Conservation (phyloP, 2,888 invertebrate genomes). For the Cataglyphis altisquamis region DNA sequence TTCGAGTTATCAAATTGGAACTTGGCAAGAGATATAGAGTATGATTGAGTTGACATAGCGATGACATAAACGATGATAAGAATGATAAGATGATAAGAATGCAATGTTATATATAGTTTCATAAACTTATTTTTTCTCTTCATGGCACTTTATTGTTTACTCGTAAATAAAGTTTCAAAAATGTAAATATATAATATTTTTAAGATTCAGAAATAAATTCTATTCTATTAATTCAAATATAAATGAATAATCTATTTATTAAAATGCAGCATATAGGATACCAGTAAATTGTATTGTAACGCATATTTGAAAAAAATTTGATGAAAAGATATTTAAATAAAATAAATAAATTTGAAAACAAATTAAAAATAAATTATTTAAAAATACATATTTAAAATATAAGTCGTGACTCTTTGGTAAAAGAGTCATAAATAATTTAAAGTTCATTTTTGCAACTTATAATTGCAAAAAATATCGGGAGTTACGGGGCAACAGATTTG, state of each 20-base stretch:
- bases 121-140: background rate
- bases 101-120: background rate
- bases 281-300: background rate
- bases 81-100: background rate
- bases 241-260: background rate
- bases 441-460: background rate
- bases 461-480: background rate
- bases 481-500: background rate
- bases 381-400: background rate
- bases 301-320: background rate
- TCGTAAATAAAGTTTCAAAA: background rate
- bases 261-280: background rate
- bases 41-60: background rate
- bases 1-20: background rate
- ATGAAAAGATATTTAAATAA: too few species aligned
- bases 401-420: background rate
- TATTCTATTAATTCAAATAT: background rate
- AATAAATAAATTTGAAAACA: too few species aligned
- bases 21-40: background rate
- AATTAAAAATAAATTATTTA: background rate
- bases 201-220: background rate
- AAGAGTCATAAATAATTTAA: background rate
- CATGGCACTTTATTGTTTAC: background rate
- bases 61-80: slow-evolving; percentile 3
- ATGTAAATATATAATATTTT: background rate